A percentile compares a stretch with the other conserved stretches of the same genome.
These are phyloP conservation scores for Ctenoplectra terminalis DNA, from an alignment of 1,140 invertebrate genomes.

Conservation along the genomic window DNA sequence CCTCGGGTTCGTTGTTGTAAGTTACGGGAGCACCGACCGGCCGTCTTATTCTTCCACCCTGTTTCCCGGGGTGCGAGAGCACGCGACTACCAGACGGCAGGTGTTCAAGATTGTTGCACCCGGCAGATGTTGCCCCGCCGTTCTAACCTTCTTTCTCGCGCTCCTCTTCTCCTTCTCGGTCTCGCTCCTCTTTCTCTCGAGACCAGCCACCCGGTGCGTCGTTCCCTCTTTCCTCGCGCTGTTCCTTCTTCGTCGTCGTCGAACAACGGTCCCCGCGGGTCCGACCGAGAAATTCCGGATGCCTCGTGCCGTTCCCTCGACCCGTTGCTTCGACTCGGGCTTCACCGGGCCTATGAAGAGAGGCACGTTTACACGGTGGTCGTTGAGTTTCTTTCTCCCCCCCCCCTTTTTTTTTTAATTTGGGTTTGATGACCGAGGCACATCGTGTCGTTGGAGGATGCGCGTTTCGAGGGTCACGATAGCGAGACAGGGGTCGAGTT, in stretches of 20 bases:
- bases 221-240: slow-evolving; percentile 26
- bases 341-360: neutral
- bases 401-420: neutral
- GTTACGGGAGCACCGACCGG: slow-evolving; percentile 64
- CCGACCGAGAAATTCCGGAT: slow-evolving; percentile 53
- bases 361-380: neutral
- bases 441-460: neutral
- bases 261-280: slow-evolving; percentile 42
- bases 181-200: slow-evolving; percentile 31
- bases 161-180: slow-evolving; percentile 44
- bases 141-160: slow-evolving; percentile 61
- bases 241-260: slow-evolving; percentile 18
- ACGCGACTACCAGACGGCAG: slow-evolving; percentile 80
- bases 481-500: neutral
- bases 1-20: slow-evolving; percentile 43
- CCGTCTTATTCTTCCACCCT: slow-evolving; percentile 68
- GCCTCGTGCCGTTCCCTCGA: slow-evolving; percentile 36
- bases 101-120: slow-evolving; percentile 79
- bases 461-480: neutral
- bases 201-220: slow-evolving; percentile 40
- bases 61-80: slow-evolving; percentile 71
- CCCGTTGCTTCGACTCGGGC: neutral
- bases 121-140: slow-evolving; percentile 76
- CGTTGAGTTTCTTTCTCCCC: too few relatives aligned
- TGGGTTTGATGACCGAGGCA: neutral